phyloP scores from a whole-genome alignment of 2,888 invertebrate species.

The Drosophila atroscutellata region DNA sequence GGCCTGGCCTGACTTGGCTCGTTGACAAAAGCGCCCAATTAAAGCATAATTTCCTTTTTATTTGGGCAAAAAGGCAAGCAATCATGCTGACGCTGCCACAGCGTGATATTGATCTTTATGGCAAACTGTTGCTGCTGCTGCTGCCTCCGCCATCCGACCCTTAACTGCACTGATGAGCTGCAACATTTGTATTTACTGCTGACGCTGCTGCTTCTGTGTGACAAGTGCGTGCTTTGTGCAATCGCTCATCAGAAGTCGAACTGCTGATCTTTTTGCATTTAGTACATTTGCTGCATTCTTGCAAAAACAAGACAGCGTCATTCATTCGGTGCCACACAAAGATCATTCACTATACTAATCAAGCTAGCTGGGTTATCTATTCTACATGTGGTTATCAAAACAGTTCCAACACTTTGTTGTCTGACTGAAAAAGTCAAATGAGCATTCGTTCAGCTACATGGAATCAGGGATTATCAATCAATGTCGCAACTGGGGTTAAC shows the following conservation, averaged over 20 bases:
- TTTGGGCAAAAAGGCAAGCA: constrained; percentile 31
- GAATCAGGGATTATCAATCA: background rate
- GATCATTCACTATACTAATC: constrained; percentile 33
- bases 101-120: constrained; percentile 37
- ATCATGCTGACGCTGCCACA: constrained; percentile 29
- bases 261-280: constrained; percentile 29
- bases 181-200: background rate
- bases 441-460: background rate
- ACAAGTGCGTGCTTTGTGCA: constrained; percentile 49
- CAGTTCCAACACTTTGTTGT: constrained; percentile 4
- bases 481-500: background rate
- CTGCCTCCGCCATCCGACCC: background rate
- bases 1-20: constrained; percentile 8
- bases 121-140: background rate
- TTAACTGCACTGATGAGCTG: constrained; percentile 9
- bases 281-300: background rate
- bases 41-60: constrained; percentile 75
- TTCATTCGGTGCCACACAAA: constrained; percentile 25
- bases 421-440: background rate
- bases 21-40: constrained; percentile 79
- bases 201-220: background rate
- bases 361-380: constrained; percentile 9
- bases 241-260: constrained; percentile 11
- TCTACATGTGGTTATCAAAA: constrained; percentile 8
- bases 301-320: constrained; percentile 22